Percentiles rank a stretch among this genome's conserved stretches.
Conservation (phyloP, 1,140 invertebrate genomes). For the Thaumetopoea pityocampa region DNA sequence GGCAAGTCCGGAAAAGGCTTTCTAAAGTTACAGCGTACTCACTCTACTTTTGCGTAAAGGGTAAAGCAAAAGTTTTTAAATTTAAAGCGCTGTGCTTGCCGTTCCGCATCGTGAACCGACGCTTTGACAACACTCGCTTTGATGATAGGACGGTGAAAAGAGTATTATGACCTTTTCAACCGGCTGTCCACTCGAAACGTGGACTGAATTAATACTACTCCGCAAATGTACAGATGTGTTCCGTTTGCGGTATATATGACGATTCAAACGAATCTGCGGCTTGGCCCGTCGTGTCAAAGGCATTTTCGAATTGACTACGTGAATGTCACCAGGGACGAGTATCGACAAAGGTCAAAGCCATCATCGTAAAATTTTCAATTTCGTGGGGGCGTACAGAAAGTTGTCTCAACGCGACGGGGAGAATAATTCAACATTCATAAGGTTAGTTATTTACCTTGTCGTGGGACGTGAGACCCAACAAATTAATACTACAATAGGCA, state of each 20-base stretch:
- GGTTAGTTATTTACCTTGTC: conserved; percentile 40
- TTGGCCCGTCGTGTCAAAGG: conserved; percentile 42
- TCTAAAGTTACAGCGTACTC: conserved; percentile 49
- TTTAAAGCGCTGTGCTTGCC: conserved; percentile 52
- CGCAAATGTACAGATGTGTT: conserved; percentile 26
- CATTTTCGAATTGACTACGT: conserved; percentile 30
- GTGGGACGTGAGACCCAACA: conserved; percentile 27
- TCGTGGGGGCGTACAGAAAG: conserved; percentile 53
- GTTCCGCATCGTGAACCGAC: conserved; percentile 52
- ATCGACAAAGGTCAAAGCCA: conserved; percentile 51
- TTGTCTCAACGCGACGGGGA: conserved; percentile 46
- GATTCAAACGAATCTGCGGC: conserved; percentile 21
- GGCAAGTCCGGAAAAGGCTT: conserved; percentile 61
- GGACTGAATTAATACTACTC: conserved; percentile 47
- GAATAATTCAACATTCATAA: conserved; percentile 45
- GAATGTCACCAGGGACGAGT: conserved; percentile 44
- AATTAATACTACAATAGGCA: conserved; percentile 9
- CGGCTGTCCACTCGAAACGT: conserved; percentile 47
- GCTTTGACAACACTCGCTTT: conserved; percentile 67
- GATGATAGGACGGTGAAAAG: conserved; percentile 48
- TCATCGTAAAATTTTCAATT: conserved; percentile 41
- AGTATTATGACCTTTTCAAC: conserved; percentile 58
- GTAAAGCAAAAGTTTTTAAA: conserved; percentile 69
- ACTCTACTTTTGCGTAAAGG: conserved; percentile 61
- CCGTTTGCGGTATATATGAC: conserved; percentile 24